phyloP scores from a whole-genome alignment of 2,797 vertebrate species.

The Morus bassanus region DNA sequence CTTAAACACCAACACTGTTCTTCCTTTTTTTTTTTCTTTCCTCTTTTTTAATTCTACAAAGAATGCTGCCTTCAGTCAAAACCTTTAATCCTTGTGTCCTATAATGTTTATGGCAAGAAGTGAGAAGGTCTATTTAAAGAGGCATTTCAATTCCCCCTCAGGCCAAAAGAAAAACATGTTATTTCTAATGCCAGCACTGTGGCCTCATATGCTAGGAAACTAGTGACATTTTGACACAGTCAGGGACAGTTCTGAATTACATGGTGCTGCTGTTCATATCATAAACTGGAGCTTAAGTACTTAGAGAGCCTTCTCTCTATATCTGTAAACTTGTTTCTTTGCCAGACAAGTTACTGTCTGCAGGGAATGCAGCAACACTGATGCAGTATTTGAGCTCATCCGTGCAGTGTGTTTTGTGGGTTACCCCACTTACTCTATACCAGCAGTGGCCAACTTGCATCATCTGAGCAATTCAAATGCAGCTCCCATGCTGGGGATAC shows the following conservation, averaged over 20 bases:
- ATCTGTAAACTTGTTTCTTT: constrained; percentile 50
- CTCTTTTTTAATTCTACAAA: constrained; percentile 51
- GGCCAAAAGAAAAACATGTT: constrained; percentile 59
- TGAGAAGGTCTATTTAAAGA: constrained; percentile 58
- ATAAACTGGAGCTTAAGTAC: constrained; percentile 49
- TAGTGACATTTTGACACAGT: constrained; percentile 64
- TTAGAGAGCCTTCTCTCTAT: constrained; percentile 20
- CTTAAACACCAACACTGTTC: background rate
- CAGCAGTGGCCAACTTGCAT: background rate
- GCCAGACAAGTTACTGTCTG: constrained; percentile 38
- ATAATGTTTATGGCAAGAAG: background rate
- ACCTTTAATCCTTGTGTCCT: background rate
- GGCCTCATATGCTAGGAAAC: constrained; percentile 48
- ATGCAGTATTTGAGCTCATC: background rate
- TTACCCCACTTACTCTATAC: background rate
- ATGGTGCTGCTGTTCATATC: constrained; percentile 33
- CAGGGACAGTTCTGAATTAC: constrained; percentile 55
- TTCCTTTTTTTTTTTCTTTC: background rate
- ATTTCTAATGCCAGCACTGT: constrained; percentile 54
- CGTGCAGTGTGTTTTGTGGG: background rate
- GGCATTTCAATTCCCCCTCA: constrained; percentile 51
- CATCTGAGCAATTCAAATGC: background rate
- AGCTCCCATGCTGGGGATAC: background rate
- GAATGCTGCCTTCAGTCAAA: constrained; percentile 39
- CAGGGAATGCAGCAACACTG: background rate